phyloP scores from a whole-genome alignment of 2,797 vertebrate genomes.

The Geotrypetes seraphini region DNA sequence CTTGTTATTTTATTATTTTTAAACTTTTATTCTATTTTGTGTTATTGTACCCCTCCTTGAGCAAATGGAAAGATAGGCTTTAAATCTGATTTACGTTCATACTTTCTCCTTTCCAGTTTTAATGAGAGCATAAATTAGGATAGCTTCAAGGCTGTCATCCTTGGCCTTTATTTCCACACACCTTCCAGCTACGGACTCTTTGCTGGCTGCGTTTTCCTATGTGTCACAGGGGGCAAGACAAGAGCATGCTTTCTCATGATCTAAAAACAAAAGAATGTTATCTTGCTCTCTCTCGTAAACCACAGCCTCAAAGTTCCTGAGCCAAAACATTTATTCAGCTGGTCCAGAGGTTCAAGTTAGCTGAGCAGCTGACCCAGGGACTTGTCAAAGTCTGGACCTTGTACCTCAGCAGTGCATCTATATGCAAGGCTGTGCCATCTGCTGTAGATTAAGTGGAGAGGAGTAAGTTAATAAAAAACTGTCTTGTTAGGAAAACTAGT shows the following conservation, averaged over 20 bases:
- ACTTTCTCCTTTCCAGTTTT: not conserved
- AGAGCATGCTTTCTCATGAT: no score
- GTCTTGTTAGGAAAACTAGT: no score
- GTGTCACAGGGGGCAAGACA: not conserved
- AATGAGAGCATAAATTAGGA: not conserved
- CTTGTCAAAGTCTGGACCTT: not conserved
- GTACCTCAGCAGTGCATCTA: not conserved
- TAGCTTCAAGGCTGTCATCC: no score
- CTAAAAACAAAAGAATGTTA: no score
- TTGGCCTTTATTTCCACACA: no score
- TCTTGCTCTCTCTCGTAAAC: not conserved
- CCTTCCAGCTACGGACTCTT: not conserved
- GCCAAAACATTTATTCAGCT: slow-evolving; percentile 1
- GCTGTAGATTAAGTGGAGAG: no score
- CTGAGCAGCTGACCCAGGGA: slow-evolving; percentile 1
- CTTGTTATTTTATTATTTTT: no score
- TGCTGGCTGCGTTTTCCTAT: not conserved
- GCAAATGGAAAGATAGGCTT: not conserved
- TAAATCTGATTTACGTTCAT: not conserved
- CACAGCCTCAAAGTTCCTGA: not conserved
- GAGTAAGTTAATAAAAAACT: no score
- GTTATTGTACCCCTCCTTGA: no score
- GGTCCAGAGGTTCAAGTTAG: not conserved
- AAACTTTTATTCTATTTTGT: no score
- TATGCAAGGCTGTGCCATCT: no score